Evolutionary conservation across 53 echinoderm and acorn worm species (phyloP), one percentile per base, ranked within the genome.

Genomic region (Astropecten irregularis): DNA sequence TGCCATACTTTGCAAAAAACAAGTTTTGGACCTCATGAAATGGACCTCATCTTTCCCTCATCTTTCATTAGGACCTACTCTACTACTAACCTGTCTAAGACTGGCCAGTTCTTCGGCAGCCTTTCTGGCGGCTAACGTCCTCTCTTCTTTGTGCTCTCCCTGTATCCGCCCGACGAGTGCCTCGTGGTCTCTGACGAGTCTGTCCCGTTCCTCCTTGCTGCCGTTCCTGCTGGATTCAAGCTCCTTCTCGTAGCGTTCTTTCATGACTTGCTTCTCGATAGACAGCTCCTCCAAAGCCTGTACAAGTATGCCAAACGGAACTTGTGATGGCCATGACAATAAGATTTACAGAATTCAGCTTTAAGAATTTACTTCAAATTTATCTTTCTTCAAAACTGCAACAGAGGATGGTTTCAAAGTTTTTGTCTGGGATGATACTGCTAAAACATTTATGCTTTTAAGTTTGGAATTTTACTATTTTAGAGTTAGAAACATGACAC

Each of bases 271-370:
- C 58, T 99, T 99, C 88, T 95, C 88, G 13, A 94, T 90, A 16
- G 99, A 92, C 14, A 99, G 79, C 47, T 94, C 95, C 60, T 99
- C 94, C 61, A 99, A 81, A 60, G 99, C 99, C 99, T 99, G 49
- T 33, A 60, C 40, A 48, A 59, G 15, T 20, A 23, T n/a, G n/a
- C n/a, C n/a, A n/a, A n/a, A n/a, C n/a, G n/a, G n/a, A 37, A 33
- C 23, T 40, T n/a, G 8, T 15, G 20, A 53, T 3, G 26, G 16
- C 16, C 15, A 5, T n/a, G 2, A 71, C 46, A 71, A 19, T 35
- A 6, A 3, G 8, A 49, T 13, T 13, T 21, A 2, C 10, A 18
- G 23, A 19, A 2, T 10, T 13, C 2, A 66, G 13, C n/a, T n/a
- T n/a, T n/a, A n/a, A n/a, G n/a, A n/a, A n/a, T n/a, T n/a, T n/a